Base-by-base conservation (phyloP, 2,888 invertebrate species). In the Atethmia centrago region DNA sequence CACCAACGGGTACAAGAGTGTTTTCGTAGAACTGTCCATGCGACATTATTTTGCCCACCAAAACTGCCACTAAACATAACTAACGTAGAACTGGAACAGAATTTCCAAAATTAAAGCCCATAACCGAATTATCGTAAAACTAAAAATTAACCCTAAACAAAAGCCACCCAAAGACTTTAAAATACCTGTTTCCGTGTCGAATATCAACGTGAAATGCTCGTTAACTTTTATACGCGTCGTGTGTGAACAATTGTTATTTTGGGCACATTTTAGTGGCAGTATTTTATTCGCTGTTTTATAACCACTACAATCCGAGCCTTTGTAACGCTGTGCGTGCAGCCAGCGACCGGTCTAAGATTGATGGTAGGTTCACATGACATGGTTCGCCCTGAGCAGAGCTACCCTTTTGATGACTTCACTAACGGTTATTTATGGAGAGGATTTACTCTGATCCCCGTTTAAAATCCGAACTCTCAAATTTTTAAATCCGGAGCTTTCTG, bases 381-480 rank as follows among this genome's bases (percentile, higher is more conserved):
- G 90, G 92, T 92, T 92, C 92, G 92, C 93, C 93, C 93, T 92
- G 92, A 92, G 90, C 92, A 88, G 93, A 92, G 92, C 90, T 93
- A 93, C 95, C 95, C 95, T 95, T 95, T 94, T 95, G 95, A 96
- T 94, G 95, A 95, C 95, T 96, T 95, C 93, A 95, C 95, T 95
- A 95, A 94, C 94, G 90, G 93, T 94, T 94, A 95, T 95, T 95
- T 95, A 95, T 94, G 92, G 92, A 90, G 85, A 86, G 92, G 94
- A 92, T 95, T 94, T 92, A 88, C 91, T 90, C 89, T 92, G 91
- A 94, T 93, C 92, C 92, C 89, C 87, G 87, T 88, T 88, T 90
- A 88, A 91, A 93, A 92, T 92, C 90, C 87, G 81, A 85, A 88
- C 90, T 89, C 90, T 90, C 89, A 87, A 91, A 90, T 88, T 92